Percentiles rank a stretch among this genome's conserved stretches.
Evolutionary conservation across 2,888 invertebrate species (phyloP).

Genomic region (Metalampra italica): DNA sequence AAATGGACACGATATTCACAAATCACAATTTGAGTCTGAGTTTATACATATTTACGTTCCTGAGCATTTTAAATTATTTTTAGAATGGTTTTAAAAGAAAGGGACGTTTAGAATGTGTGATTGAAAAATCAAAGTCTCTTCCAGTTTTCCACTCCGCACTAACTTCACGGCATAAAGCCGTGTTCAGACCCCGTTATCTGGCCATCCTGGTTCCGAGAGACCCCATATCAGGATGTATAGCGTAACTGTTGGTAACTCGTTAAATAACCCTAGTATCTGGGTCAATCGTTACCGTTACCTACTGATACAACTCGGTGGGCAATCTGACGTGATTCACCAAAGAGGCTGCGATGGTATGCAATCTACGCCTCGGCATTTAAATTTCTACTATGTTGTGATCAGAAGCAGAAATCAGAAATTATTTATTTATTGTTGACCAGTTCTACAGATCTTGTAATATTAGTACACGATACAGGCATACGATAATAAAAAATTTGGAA

Average conservation of each 20-base stretch:
- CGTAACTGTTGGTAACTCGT: constrained; percentile 55
- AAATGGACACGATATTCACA: too few relatives aligned
- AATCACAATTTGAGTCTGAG: too few relatives aligned
- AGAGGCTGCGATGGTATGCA: neutral
- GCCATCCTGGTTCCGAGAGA: constrained; percentile 61
- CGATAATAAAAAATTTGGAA: too few relatives aligned
- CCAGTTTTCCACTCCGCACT: constrained; percentile 15
- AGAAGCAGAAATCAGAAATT: too few relatives aligned
- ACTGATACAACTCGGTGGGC: neutral
- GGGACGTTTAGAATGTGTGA: too few relatives aligned
- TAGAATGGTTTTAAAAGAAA: too few relatives aligned
- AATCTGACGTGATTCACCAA: constrained; percentile 5
- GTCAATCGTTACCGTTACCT: constrained; percentile 63
- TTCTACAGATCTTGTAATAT: too few relatives aligned
- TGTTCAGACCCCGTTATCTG: constrained; percentile 60
- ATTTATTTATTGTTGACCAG: too few relatives aligned
- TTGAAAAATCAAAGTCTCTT: constrained; percentile 14
- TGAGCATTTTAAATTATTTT: too few relatives aligned
- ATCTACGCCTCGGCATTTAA: constrained; percentile 1
- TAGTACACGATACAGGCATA: too few relatives aligned
- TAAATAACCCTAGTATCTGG: constrained; percentile 48
- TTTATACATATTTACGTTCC: too few relatives aligned
- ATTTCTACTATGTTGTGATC: neutral
- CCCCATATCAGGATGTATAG: constrained; percentile 57
- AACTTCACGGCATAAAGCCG: constrained; percentile 33